These are phyloP conservation scores for Eilema griseolum DNA, from an alignment of 2,888 invertebrate species.

Conservation along the genomic window DNA sequence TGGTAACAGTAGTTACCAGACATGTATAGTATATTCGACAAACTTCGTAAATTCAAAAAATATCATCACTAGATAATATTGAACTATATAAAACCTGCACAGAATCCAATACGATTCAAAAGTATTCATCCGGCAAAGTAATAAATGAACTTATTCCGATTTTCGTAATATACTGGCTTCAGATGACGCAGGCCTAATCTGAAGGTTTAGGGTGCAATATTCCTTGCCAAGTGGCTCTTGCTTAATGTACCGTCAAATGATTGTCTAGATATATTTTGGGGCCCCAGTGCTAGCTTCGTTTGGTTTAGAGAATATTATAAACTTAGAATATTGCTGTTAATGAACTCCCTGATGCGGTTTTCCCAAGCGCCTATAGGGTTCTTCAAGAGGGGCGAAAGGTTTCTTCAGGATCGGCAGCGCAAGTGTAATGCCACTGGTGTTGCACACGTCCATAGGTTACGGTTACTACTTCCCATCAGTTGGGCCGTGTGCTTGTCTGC, in stretches of 20 bases:
- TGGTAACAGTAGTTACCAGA: background rate
- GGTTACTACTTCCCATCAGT: too few species aligned
- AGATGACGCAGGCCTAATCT: conserved; percentile 27
- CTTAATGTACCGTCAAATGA: conserved; percentile 51
- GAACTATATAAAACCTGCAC: background rate
- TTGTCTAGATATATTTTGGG: conserved; percentile 40
- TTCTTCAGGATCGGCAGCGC: too few species aligned
- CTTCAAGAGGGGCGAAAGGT: too few species aligned
- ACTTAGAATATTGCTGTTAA: background rate
- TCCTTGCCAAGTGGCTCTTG: conserved; percentile 36
- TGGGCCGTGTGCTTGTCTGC: too few species aligned
- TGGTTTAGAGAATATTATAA: background rate
- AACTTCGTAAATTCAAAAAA: background rate
- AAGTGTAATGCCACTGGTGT: too few species aligned
- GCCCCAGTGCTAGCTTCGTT: conserved; percentile 25
- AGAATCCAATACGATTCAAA: background rate
- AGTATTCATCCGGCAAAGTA: conserved; percentile 12
- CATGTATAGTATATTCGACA: background rate
- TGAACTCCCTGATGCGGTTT: too few species aligned
- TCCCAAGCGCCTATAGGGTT: too few species aligned
- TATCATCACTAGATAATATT: background rate
- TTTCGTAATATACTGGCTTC: conserved; percentile 23
- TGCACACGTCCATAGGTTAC: too few species aligned
- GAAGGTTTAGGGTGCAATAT: conserved; percentile 41
- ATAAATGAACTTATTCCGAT: conserved; percentile 22